Conservation (phyloP, 2,797 vertebrate species). For the Pseudomugil gertrudae region DNA sequence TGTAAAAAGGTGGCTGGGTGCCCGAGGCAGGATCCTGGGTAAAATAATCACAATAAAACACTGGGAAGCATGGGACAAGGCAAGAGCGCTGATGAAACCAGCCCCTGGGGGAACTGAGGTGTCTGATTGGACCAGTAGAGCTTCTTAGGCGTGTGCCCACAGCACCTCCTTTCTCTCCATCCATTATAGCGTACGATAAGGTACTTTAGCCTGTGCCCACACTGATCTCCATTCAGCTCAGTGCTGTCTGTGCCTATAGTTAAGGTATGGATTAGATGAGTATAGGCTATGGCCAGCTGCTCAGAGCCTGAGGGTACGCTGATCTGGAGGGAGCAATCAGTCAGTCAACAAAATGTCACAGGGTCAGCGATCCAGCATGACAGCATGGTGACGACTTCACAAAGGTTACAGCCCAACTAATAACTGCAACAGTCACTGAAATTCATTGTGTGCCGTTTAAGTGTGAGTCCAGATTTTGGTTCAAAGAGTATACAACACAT, state of each 20-base stretch:
- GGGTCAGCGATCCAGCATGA: slow-evolving; percentile 77
- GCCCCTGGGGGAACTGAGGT: slow-evolving; percentile 60
- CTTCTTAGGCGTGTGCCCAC: slow-evolving; percentile 62
- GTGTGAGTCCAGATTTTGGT: slow-evolving; percentile 17
- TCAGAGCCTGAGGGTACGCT: slow-evolving; percentile 71
- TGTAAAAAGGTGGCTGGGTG: slow-evolving; percentile 99
- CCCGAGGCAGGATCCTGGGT: slow-evolving; percentile 95
- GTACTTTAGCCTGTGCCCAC: slow-evolving; percentile 51
- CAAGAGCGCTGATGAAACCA: slow-evolving; percentile 62
- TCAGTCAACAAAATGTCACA: slow-evolving; percentile 84
- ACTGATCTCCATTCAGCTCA: slow-evolving; percentile 60
- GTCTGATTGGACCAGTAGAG: slow-evolving; percentile 73
- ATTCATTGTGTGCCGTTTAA: slow-evolving; percentile 35
- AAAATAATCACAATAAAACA: slow-evolving; percentile 90
- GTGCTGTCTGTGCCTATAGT: slow-evolving; percentile 68
- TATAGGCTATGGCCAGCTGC: slow-evolving; percentile 72
- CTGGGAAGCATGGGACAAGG: slow-evolving; percentile 73
- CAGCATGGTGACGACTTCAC: slow-evolving; percentile 74
- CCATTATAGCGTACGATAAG: slow-evolving; percentile 59
- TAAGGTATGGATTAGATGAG: slow-evolving; percentile 71
- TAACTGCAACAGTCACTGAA: slow-evolving; percentile 65
- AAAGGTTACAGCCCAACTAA: slow-evolving; percentile 80
- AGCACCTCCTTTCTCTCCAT: slow-evolving; percentile 47
- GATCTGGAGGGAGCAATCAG: slow-evolving; percentile 78
- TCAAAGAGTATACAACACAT: slow-evolving; percentile 34